phyloP scores from a whole-genome alignment of 2,797 vertebrate species.

The Typhlichthys eigenmanni region DNA sequence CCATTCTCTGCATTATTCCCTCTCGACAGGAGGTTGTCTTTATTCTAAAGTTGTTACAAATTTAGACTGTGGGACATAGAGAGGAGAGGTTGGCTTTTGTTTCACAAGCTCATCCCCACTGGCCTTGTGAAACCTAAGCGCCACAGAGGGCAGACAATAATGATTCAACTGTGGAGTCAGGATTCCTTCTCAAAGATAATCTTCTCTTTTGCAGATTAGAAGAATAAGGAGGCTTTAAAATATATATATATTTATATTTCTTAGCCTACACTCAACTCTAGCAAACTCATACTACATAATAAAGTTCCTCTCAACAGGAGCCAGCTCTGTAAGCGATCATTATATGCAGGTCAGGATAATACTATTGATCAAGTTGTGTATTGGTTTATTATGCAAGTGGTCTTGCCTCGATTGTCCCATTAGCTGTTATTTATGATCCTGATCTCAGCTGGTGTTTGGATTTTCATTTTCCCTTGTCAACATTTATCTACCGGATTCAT shows the following conservation, averaged over 20 bases:
- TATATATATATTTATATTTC: conserved; percentile 8
- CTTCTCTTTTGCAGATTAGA: conserved; percentile 31
- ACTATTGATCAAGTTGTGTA: not conserved
- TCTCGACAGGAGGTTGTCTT: conserved; percentile 48
- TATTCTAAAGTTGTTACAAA: conserved; percentile 59
- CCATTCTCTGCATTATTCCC: conserved; percentile 23
- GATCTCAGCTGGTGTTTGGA: conserved; percentile 27
- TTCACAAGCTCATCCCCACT: conserved; percentile 67
- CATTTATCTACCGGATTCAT: conserved; percentile 44
- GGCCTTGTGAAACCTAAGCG: conserved; percentile 71
- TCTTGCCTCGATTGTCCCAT: conserved; percentile 26
- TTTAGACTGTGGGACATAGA: conserved; percentile 49
- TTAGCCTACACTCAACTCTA: too few species aligned
- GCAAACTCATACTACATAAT: too few species aligned
- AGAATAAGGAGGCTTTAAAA: conserved; percentile 22
- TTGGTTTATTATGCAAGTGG: conserved; percentile 13
- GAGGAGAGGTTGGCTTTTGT: conserved; percentile 53
- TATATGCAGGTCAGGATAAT: conserved; percentile 5
- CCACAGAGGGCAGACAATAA: conserved; percentile 47
- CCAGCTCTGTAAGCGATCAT: conserved; percentile 1
- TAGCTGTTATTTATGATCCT: conserved; percentile 41
- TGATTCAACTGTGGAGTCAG: conserved; percentile 58
- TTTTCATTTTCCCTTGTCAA: conserved; percentile 45
- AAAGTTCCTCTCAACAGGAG: conserved; percentile 1
- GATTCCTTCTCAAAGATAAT: conserved; percentile 42